A percentile compares a stretch with the other conserved stretches of the same genome.
These are phyloP conservation scores for Mnemiopsis leidyi DNA, from an alignment of 37 sponge, comb jelly and placozoan species.

Conservation along the genomic window DNA sequence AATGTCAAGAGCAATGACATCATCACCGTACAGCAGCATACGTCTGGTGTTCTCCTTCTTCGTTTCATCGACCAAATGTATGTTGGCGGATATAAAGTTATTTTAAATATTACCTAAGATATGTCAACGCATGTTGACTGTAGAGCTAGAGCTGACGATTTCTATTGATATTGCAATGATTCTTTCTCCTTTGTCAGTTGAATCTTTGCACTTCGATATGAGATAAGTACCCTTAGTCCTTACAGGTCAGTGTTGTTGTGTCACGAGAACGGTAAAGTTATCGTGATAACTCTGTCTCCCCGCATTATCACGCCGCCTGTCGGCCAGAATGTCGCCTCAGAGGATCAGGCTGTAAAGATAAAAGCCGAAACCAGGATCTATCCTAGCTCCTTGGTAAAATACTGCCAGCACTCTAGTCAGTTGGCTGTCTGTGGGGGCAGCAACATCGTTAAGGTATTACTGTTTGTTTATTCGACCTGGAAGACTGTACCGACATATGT, in stretches of 20 bases:
- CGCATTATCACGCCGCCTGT: neutral
- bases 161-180: too few species aligned
- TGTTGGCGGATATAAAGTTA: too few species aligned
- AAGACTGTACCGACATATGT: too few species aligned
- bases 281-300: neutral
- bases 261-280: slow-evolving; percentile 13
- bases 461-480: too few species aligned
- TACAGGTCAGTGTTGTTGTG: slow-evolving; percentile 25
- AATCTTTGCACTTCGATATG: too few species aligned
- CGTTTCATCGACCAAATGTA: neutral
- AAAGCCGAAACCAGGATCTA: slow-evolving; percentile 25
- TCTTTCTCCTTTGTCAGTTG: too few species aligned
- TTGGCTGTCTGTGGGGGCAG: slow-evolving; percentile 56
- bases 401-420: neutral
- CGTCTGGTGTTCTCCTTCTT: neutral
- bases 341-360: neutral
- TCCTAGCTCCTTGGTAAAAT: slow-evolving; percentile 16
- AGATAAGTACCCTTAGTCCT: too few species aligned
- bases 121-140: too few species aligned
- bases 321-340: neutral
- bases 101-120: too few species aligned
- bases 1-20: neutral
- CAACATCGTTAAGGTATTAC: slow-evolving; percentile 23
- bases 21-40: neutral
- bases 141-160: too few species aligned